Percentiles rank a stretch among this genome's conserved stretches.
These are phyloP conservation scores for Macropodus opercularis DNA, from an alignment of 2,797 vertebrate species.

Conservation along the genomic window DNA sequence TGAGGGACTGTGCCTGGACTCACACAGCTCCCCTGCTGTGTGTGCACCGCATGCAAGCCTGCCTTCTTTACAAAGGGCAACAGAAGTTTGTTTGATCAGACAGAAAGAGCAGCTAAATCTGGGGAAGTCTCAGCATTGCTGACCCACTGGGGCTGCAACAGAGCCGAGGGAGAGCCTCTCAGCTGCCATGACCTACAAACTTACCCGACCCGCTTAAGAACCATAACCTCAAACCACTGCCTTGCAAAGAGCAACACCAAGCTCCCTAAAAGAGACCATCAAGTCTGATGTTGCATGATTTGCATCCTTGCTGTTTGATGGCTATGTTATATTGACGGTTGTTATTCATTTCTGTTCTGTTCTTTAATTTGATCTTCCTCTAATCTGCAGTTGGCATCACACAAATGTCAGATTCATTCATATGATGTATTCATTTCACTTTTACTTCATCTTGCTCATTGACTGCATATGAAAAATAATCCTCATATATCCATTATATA, in stretches of 20 bases:
- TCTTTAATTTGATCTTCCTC: no score
- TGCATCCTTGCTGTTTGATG: neutral
- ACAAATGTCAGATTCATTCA: neutral
- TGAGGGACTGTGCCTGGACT: neutral
- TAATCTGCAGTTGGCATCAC: neutral
- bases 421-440: neutral
- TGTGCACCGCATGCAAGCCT: no score
- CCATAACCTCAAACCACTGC: neutral
- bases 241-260: neutral
- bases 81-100: constrained; percentile 20
- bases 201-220: neutral
- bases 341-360: no score
- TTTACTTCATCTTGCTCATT: constrained; percentile 1
- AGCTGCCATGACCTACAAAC: constrained; percentile 10
- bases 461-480: no score
- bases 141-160: neutral
- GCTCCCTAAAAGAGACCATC: neutral
- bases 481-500: no score
- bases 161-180: neutral
- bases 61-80: neutral
- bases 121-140: neutral
- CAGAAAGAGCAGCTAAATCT: neutral
- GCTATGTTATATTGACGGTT: no score
- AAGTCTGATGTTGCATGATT: neutral
- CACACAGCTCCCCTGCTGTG: neutral